Evolutionary conservation across 2,797 vertebrate genomes (phyloP), one percentile per base, ranked within the genome.

Genomic region (Cryptoblepharus egeriae): DNA sequence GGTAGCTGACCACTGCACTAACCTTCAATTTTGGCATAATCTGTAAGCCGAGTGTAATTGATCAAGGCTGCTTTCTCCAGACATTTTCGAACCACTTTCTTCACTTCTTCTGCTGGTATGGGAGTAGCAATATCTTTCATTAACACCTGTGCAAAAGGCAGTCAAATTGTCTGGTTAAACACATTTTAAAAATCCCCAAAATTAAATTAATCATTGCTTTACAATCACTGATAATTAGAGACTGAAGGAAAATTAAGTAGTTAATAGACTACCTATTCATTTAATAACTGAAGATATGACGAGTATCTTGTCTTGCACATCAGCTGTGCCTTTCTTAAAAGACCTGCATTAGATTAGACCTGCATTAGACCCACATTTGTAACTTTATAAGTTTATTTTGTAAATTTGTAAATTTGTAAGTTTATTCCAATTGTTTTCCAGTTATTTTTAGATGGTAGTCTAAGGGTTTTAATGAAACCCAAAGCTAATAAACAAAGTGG

Each of bases 111-210:
- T 26, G 96, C 93, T 77, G 97, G 97, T 84, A 99, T 96, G 1
- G 97, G 97, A 30, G 98, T 98, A 85, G 97, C 97, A 92, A 99
- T 98, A 94, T 99, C 98, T 95, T 98, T 99, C 98, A 99, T 99
- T 91, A 99, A 95, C 88, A 98, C 97, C 98, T 99, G 91, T 77
- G 82, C 60, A 77, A 91, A 86, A 92, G 85, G 91, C 52, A 94
- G 87, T 89, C 28, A 73, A 26, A 90, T 49, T 2, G 1, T 60
- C 82, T 82, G 74, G 63, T 92, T 89, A 92, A 30, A 85, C 42
- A 61, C 24, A 32, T 81, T 81, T 79, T 24, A 20, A 30, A 81
- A 90, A 88, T 39, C 30, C 30, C 11, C 28, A 65, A 71, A n/a
- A 39, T 65, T 49, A 9, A 18, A 37, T 32, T 78, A 12, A 82